Base-by-base conservation (phyloP, 2,113 vertebrate genomes). In the Corythaeola cristata region DNA sequence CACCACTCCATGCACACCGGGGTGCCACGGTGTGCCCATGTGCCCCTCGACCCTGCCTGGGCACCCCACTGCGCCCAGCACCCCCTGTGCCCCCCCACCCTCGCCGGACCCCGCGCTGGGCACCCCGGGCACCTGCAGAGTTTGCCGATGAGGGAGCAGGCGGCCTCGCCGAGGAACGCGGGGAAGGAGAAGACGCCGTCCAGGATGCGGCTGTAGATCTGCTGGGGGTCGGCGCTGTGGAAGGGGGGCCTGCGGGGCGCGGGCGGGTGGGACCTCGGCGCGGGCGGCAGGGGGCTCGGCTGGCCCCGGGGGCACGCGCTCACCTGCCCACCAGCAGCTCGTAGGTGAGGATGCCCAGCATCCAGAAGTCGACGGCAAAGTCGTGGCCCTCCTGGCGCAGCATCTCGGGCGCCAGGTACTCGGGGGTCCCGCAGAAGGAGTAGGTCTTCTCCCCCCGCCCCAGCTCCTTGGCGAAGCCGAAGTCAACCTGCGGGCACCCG, bases 381-480 rank as follows among this genome's bases (percentile, higher is more conserved):
- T 99, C 98, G 17, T 99, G 98, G 19, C 99, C 99, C 74, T 98
- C 98, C 52, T 99, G 98, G 95, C 98, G 97, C 80, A 99, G 98
- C 93, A 99, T 98, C 97, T 99, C 98, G 5, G 98, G 98, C 2
- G 98, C 98, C 97, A 99, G 98, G 94, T 99, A 98, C 95, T 98
- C 98, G 6, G 98, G 98, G 24, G 99, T 99, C 6, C 98, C 98
- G 1, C 98, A 98, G 85, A 99, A 99, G 5, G 98, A 98, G 83
- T 98, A 99, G 7, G 98, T 98, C 94, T 99, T 99, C 62, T 98
- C 98, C 7, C 98, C 98, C 5, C 95, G 96, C 59, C 77, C 86
- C 91, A 99, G 76, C 71, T 98, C 98, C 92, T 98, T 98, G 23
- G 98, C 98, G 84, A 99, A 99, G 33, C 98, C 99, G 87, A 99